Percentiles rank a stretch among this genome's conserved stretches.
These are phyloP conservation scores for Pantherophis guttatus DNA, from an alignment of 2,113 vertebrate species.

Conservation along the genomic window DNA sequence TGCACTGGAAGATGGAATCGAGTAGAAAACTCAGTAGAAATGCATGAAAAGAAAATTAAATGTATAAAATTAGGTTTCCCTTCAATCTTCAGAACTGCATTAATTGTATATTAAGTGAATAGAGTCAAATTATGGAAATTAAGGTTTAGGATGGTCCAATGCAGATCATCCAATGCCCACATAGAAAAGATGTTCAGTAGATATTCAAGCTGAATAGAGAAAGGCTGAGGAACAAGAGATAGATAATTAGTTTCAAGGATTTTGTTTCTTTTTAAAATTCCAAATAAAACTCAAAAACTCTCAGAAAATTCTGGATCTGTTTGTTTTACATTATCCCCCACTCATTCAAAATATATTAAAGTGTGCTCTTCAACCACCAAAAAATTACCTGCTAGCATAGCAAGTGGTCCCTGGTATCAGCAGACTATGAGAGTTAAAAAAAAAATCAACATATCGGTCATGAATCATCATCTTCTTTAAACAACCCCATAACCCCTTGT, in stretches of 20 bases:
- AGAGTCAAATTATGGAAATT: neutral
- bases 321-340: neutral
- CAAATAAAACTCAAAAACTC: neutral
- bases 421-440: neutral
- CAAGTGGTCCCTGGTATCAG: neutral
- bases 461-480: no score
- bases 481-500: no score
- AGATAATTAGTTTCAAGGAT: neutral
- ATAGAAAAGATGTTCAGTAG: neutral
- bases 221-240: neutral
- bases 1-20: neutral
- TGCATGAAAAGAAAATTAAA: neutral
- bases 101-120: neutral
- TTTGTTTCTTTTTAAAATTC: neutral
- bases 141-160: neutral
- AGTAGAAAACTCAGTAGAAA: neutral
- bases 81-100: neutral
- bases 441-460: neutral
- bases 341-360: neutral
- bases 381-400: neutral
- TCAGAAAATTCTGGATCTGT: neutral
- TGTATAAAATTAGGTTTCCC: neutral
- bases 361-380: neutral
- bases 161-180: neutral
- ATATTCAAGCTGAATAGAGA: neutral